Base-by-base conservation (phyloP, 2,888 invertebrate genomes). In the Hemithea aestivaria region DNA sequence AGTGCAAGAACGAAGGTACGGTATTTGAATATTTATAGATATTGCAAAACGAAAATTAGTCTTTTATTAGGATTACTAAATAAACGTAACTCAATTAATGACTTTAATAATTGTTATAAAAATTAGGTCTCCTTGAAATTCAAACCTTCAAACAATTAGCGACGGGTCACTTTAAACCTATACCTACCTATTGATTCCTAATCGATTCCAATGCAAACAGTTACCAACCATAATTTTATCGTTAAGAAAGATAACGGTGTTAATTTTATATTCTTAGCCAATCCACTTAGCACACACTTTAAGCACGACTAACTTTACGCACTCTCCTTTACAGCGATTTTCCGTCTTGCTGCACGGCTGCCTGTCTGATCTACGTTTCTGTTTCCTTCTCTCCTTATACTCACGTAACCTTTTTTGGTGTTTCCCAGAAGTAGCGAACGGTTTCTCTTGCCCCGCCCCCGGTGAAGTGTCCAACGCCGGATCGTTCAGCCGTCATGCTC, bases 401-500 rank as follows among this genome's bases (percentile, higher is more conserved):
- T 78, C 69, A 78, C 72, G 70, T 73, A 69, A 73, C 72, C 66
- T 61, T 62, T 55, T 66, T 61, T 60, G 65, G 68, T 73, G 57
- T 70, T 75, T 66, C 87, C 50, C 89, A 96, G 96, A 96, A 90
- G 95, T 96, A 74, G 95, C 95, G 66, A 94, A 93, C 78, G 96
- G 96, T 67, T 96, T 96, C 89, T 71, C 89, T 52, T 96, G 96
- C 83, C 95, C 96, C 39, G 92, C 93, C 50, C 89, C 93, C 35
- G 94, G 94, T 64, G 95, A 95, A 81, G 89, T 94, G 20, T 91
- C 93, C 63, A 93, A 92, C 67, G 90, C 93, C 51, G 96, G 96
- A 47, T 94, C 96, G 49, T 97, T 97, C 92, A 96, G 96, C 60
- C 92, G 97, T 72, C 97, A 97, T 84, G 96, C 96, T 41, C 97